Base-by-base conservation (phyloP, 2,797 vertebrate genomes). In the Fratercula arctica region DNA sequence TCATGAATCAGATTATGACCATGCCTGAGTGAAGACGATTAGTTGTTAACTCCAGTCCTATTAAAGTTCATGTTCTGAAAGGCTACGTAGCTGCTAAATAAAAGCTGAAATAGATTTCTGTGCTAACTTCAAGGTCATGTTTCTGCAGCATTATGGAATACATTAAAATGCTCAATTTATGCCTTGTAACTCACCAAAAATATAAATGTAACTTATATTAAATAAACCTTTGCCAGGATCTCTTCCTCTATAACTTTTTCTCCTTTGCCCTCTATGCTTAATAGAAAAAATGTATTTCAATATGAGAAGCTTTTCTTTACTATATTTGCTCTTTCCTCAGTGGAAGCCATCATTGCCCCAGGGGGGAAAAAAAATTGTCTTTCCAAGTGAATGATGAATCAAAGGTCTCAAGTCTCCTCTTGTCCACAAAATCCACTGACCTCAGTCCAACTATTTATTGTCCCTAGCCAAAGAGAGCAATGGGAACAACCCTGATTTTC, bases 91-190 rank as follows among this genome's bases (percentile, higher is more conserved):
- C 81, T 93, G 91, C 95, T 89, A 97, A 96, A 96, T 95, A 94
- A 96, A 96, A 97, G 73, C 94, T 93, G 82, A 94, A 97, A 97
- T 97, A 97, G 93, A 97, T 97, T 97, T 97, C 87, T 90, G 79
- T 89, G 77, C 86, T 96, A 97, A 94, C 95, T 96, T 96, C 96
- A 97, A 97, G 97, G 97, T 97, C 97, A 90, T 89, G 68, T 97
- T 96, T 96, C 88, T 95, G 84, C 72, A 94, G 53, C 81, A 89
- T 91, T 97, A 95, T 89, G 86, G 91, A 96, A 96, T 89, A 93
- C 63, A 98, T 97, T 97, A 97, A 95, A 96, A 95, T 85, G 90
- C 92, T 96, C 96, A 96, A 97, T 97, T 97, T 97, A 94, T 95
- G 80, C 83, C 74, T 84, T 91, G 39, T 85, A 97, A 89, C 92